Percentiles rank a stretch among this genome's conserved stretches.
Evolutionary conservation across 2,888 invertebrate species (phyloP).

Genomic region (Apamea epomidion): DNA sequence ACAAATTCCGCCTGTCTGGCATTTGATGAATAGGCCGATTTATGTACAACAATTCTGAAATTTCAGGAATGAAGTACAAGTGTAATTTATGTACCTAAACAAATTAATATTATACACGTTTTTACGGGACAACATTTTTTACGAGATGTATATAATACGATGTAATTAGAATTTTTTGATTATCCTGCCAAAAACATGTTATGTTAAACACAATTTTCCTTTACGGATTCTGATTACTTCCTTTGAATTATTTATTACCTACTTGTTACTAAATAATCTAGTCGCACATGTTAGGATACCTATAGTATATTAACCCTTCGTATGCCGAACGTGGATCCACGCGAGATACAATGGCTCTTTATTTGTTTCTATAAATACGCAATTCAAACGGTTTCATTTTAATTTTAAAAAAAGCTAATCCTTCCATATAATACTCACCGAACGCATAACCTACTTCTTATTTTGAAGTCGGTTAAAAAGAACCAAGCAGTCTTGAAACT

Average conservation of each 20-base stretch:
- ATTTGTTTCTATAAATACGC: too few species aligned
- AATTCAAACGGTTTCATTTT: too few species aligned
- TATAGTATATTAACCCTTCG: background rate
- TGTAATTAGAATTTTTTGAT: slow-evolving; percentile 14
- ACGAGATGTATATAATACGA: background rate
- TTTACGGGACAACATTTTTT: background rate
- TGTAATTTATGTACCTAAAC: slow-evolving; percentile 5
- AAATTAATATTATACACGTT: background rate
- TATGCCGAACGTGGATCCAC: background rate
- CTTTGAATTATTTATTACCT: background rate
- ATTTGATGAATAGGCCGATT: background rate
- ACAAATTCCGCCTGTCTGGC: background rate
- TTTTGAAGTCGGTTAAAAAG: background rate
- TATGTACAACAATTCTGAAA: background rate
- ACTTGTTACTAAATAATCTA: background rate
- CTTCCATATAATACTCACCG: background rate
- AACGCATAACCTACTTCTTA: background rate
- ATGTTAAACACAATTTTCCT: slow-evolving; percentile 9
- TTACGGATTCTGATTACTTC: background rate
- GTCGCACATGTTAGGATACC: background rate
- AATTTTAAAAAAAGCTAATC: background rate
- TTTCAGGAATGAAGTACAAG: background rate
- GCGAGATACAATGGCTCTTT: background rate
- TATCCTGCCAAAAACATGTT: slow-evolving; percentile 36
- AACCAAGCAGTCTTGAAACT: background rate